Evolutionary conservation across 2,113 vertebrate genomes (phyloP).

Genomic region (Hemiprocne comata): DNA sequence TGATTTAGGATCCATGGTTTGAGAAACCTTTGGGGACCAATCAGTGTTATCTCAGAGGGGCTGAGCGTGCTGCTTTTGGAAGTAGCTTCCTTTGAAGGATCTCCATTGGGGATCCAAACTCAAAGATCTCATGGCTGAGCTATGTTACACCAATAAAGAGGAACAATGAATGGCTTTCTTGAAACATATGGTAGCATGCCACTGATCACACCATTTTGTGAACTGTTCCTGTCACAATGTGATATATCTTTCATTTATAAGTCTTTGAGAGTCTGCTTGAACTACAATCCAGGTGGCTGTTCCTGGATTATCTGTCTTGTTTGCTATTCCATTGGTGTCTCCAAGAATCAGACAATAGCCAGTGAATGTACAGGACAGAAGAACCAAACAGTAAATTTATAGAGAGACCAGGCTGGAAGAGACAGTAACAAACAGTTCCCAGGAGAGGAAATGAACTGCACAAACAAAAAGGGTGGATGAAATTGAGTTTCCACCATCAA

Average conservation of each 20-base stretch:
- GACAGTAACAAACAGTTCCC: not conserved
- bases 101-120: not conserved
- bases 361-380: not conserved
- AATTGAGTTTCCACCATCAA: not conserved
- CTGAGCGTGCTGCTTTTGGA: not conserved
- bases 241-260: not conserved
- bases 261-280: not conserved
- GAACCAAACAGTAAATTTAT: not conserved
- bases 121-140: not conserved
- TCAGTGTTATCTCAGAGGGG: not conserved
- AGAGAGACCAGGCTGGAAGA: not conserved
- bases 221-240: not conserved
- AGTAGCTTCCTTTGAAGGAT: not conserved
- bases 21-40: not conserved
- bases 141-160: not conserved
- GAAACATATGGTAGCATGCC: not conserved
- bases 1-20: not conserved
- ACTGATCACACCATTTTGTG: not conserved
- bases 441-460: conserved; percentile 12
- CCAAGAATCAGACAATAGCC: not conserved
- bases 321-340: not conserved
- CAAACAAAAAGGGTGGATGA: conserved; percentile 36
- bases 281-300: not conserved
- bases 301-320: not conserved
- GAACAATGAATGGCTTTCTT: not conserved